Evolutionary conservation across 2,888 invertebrate genomes (phyloP), one percentile per base, ranked within the genome.

Genomic region (Tetrapedia diversipes): DNA sequence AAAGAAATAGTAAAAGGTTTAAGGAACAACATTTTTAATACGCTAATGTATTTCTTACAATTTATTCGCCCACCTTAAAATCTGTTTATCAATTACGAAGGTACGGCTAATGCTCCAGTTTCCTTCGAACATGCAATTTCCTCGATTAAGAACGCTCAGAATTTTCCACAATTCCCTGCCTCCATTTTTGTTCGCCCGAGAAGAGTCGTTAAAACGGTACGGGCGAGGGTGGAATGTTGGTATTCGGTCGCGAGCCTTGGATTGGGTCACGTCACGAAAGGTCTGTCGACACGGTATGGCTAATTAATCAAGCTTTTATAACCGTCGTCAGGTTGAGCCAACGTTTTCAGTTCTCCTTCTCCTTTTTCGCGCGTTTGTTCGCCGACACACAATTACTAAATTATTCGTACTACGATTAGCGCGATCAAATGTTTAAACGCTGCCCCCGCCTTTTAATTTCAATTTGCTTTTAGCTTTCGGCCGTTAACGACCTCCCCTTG

Each of bases 221-320:
- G 32, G 27, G 4, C 37, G 65, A 54, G 67, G 57, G 68, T 57
- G 74, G 66, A 51, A 83, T 61, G 73, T 41, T 57, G 76, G 73
- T 65, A 59, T 70, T 78, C 70, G 68, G 66, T 68, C 68, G 73
- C 74, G 67, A 71, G 71, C 68, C 34, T 54, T 60, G 71, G 77
- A 61, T 70, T 68, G 66, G 51, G 66, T 71, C 71, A 70, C 74
- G 76, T 83, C 82, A 81, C 80, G 86, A 74, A 77, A 81, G 79
- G 80, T 79, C 72, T 77, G 65, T 54, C 72, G 61, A 74, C 82
- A 84, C 77, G 77, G 73, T 80, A 81, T 82, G 75, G 82, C 78
- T 88, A 87, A 87, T 88, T 87, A 87, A 87, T 87, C 85, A 87
- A 86, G 81, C 84, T 86, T 86, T 83, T 84, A 82, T 80, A 74